phyloP scores from a whole-genome alignment of 1,140 invertebrate genomes.

The Zaprionus vittiger region DNA sequence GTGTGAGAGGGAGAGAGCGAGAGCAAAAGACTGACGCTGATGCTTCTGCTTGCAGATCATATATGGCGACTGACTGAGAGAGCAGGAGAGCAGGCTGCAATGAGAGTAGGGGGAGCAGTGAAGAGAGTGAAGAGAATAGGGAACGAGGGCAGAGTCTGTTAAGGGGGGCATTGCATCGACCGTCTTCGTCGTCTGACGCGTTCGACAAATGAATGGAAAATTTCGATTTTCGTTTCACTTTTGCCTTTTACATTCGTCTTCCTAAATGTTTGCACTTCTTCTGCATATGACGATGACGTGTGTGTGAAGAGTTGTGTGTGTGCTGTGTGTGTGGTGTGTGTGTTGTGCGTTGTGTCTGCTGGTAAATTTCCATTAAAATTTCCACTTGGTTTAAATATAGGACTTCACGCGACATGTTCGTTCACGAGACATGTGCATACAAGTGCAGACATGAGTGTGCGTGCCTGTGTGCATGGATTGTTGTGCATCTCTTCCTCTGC shows the following conservation, averaged over 20 bases:
- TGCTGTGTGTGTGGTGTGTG: constrained; percentile 14
- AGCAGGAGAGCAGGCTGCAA: not conserved
- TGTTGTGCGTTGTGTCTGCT: constrained; percentile 13
- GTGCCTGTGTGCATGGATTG: not conserved
- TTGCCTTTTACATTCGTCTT: constrained; percentile 40
- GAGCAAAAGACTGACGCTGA: constrained; percentile 16
- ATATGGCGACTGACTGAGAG: not conserved
- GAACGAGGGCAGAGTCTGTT: not conserved
- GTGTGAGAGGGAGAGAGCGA: not conserved
- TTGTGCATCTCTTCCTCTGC: not conserved
- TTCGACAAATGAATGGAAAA: constrained; percentile 68
- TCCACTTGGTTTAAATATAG: constrained; percentile 61
- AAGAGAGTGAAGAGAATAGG: not conserved
- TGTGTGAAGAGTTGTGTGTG: constrained; percentile 4
- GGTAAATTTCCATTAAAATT: constrained; percentile 75
- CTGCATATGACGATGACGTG: constrained; percentile 22
- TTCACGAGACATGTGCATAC: constrained; percentile 12
- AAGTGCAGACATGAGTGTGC: constrained; percentile 3
- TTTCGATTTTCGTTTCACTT: constrained; percentile 68
- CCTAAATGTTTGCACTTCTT: constrained; percentile 66
- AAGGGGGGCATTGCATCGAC: constrained; percentile 30
- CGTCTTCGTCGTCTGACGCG: constrained; percentile 15
- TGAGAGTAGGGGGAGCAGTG: not conserved
- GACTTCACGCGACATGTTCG: constrained; percentile 45
- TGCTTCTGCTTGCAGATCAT: constrained; percentile 10